Base-by-base conservation (phyloP, 1,140 invertebrate genomes). In the Drosophila sturtevanti region DNA sequence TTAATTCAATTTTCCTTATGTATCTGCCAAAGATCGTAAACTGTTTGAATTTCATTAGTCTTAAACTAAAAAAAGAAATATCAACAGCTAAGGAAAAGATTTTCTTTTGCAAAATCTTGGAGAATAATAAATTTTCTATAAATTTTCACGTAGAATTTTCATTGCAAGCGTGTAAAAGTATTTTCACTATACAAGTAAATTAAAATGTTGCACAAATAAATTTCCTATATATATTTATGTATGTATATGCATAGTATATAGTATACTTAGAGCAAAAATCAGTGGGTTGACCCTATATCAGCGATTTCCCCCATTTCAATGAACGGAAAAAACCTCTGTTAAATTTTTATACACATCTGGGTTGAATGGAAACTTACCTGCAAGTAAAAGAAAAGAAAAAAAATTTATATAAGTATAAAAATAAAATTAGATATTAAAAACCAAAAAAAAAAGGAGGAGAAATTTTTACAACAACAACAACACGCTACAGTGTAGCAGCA, bases 381-480 rank as follows among this genome's bases (percentile, higher is more conserved):
- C 48, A 89, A 87, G n/a, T n/a, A n/a, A n/a, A n/a, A 18, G 62
- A 82, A 48, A 61, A 22, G 68, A 62, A 55, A 69, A 41, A 76
- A 37, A 63, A 59, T 37, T 63, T 69, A 69, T 69, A 65, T 38
- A 55, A 79, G 67, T 69, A 65, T 38, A 55, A 79, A 69, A 72
- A 63, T 38, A 54, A 79, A 77, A 89, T 87, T 87, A 89, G 80
- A 77, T 89, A 89, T 77, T 79, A 77, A 79, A 84, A 84, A 63
- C 75, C 56, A 44, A 55, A 73, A 31, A 31, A 6, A 62, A 6
- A 56, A 35, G 4, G 34, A 54, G 24, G 48, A n/a, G 9, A 41
- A 54, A 54, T 21, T 35, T 60, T 21, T 63, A 2, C 34, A 31
- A 2, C 7, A 21, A 2, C 7, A 21, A 24, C 14, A 31, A 31